Conservation (phyloP, 2,888 invertebrate genomes). For the Eupeodes luniger region DNA sequence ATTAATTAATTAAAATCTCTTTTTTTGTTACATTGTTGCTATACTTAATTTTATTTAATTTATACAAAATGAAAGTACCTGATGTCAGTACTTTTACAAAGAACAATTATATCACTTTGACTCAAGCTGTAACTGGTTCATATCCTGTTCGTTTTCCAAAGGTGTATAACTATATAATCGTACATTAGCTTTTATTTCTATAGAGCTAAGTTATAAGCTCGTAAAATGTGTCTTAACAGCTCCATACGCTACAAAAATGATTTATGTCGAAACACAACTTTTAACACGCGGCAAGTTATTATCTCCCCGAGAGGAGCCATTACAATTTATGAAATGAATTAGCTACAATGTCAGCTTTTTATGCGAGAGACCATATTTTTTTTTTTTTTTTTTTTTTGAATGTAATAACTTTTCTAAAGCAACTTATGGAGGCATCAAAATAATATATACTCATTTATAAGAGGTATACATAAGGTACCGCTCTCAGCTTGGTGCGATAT, state of each 20-base stretch:
- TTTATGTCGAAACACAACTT: slow-evolving; percentile 24
- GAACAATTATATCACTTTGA: too few species aligned
- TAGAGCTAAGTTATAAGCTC: neutral
- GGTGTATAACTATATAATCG: too few species aligned
- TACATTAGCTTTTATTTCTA: neutral
- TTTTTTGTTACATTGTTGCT: too few species aligned
- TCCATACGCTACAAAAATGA: slow-evolving; percentile 7
- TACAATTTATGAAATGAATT: slow-evolving; percentile 26
- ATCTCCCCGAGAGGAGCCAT: neutral
- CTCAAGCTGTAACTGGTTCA: too few species aligned
- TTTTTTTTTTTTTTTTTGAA: neutral
- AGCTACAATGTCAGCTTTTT: slow-evolving; percentile 60
- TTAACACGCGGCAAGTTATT: slow-evolving; percentile 32
- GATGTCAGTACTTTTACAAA: too few species aligned
- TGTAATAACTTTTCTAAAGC: slow-evolving; percentile 48
- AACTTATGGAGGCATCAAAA: slow-evolving; percentile 27
- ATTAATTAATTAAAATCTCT: too few species aligned
- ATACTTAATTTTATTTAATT: too few species aligned
- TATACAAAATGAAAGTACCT: too few species aligned
- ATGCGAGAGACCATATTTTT: neutral
- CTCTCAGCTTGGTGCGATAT: slow-evolving; percentile 44
- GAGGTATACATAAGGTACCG: neutral
- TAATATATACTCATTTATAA: neutral
- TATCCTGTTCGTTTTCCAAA: too few species aligned
- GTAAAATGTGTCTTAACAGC: slow-evolving; percentile 19